Base-by-base conservation (phyloP, 2,888 invertebrate species). In the Sarcophaga carnaria region DNA sequence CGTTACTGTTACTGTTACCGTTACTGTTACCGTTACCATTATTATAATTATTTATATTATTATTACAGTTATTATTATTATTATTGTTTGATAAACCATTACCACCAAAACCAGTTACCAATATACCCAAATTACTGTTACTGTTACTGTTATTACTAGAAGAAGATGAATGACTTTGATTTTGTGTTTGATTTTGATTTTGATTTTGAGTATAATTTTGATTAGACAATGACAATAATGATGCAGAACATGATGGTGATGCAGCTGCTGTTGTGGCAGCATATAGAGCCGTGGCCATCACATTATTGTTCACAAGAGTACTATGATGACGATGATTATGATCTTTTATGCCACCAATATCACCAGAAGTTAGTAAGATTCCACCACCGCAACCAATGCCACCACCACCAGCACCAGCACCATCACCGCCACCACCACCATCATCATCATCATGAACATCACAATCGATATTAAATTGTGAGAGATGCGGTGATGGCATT, bases 21-120 rank as follows among this genome's bases (percentile, higher is more conserved):
- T 89, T 90, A 88, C 87, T 89, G 89, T 91, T 91, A 69, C 20
- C 63, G 74, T 69, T 84, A 27, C 76, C 80, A 72, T 72, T 83
- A 60, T 72, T 83, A 71, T 22, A 22, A 22, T 22, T 22, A 22
- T 22, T 22, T 22, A 22, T 22, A 22, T 45, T 80, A 72, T 74
- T 88, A 37, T 81, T 83, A 77, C 70, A 84, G 59, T 69, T 79
- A 64, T 37, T 79, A 70, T 77, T 87, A 64, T 78, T 62, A 64
- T 67, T 81, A 76, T 78, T 81, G 67, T 89, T 83, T 80, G 74
- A 83, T 74, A 74, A 80, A 87, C 87, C 87, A 87, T 82, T 87
- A 87, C 87, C 87, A 87, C 87, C 87, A 87, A 79, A 84, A 87
- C 87, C 87, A 87, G 87, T 77, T 84, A 80, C 80, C 70, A 80